phyloP scores from a whole-genome alignment of 2,797 vertebrate genomes.

The Hyperoplus lanceolatus region DNA sequence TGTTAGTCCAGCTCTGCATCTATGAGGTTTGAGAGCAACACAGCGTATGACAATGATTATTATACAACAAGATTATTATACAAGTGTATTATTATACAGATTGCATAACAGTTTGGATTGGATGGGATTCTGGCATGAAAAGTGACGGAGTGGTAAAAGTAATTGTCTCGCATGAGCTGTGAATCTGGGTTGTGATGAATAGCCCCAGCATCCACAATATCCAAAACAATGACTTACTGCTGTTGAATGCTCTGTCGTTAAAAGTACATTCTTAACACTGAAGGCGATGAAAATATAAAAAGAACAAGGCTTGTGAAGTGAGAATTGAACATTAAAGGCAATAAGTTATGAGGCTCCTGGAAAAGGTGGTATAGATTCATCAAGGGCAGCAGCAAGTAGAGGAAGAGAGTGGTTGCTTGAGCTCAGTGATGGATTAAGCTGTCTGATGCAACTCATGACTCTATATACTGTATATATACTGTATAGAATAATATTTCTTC shows the following conservation, averaged over 20 bases:
- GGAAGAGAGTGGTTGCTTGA: slow-evolving; percentile 60
- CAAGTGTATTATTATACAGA: slow-evolving; percentile 38
- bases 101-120: slow-evolving; percentile 55
- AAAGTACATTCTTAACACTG: slow-evolving; percentile 44
- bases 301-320: slow-evolving; percentile 16
- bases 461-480: slow-evolving; percentile 1
- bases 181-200: slow-evolving; percentile 25
- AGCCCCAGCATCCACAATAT: slow-evolving; percentile 21
- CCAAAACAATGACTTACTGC: slow-evolving; percentile 45
- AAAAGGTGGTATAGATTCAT: slow-evolving; percentile 67
- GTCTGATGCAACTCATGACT: slow-evolving; percentile 68
- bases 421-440: slow-evolving; percentile 75
- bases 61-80: slow-evolving; percentile 55
- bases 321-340: slow-evolving; percentile 51
- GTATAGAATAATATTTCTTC: slow-evolving; percentile 72
- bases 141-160: slow-evolving; percentile 43
- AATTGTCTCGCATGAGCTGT: slow-evolving; percentile 43
- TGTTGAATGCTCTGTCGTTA: slow-evolving; percentile 30
- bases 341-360: slow-evolving; percentile 48
- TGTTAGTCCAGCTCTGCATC: background rate
- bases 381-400: slow-evolving; percentile 52
- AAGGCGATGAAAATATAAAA: slow-evolving; percentile 24
- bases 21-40: slow-evolving; percentile 12
- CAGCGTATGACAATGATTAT: slow-evolving; percentile 37
- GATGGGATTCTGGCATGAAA: slow-evolving; percentile 25